Percentiles rank a stretch among this genome's conserved stretches.
Evolutionary conservation across 2,797 vertebrate genomes (phyloP).

Genomic region (Microtus californicus): DNA sequence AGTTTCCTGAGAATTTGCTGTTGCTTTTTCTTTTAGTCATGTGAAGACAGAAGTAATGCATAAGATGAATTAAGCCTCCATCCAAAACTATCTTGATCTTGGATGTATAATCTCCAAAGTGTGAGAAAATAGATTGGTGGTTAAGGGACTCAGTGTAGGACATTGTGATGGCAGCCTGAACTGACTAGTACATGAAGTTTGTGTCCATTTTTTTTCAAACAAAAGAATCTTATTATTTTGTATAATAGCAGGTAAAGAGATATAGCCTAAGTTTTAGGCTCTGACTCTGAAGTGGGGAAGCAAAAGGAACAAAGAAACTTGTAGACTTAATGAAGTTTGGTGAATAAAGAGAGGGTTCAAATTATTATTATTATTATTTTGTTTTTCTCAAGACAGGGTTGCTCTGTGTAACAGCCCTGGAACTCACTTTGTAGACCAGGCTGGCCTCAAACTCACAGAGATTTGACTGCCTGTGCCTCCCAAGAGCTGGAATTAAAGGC

Average conservation of each 20-base stretch:
- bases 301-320: not conserved
- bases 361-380: not conserved
- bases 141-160: not conserved
- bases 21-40: not conserved
- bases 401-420: no score
- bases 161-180: not conserved
- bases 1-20: not conserved
- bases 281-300: conserved; percentile 26
- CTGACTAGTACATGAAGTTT: not conserved
- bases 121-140: conserved; percentile 27
- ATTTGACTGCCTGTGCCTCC: no score
- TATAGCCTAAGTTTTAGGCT: not conserved
- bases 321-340: not conserved
- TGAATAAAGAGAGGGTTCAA: not conserved
- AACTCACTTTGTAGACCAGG: no score
- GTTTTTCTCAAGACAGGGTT: no score
- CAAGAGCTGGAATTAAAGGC: no score
- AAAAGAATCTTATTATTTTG: not conserved
- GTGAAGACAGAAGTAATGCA: not conserved
- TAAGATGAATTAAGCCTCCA: not conserved
- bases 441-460: no score
- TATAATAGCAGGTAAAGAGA: not conserved
- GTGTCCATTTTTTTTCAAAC: not conserved
- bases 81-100: not conserved
- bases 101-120: not conserved